Base-by-base conservation (phyloP, 2,888 invertebrate genomes). In the Malthinus flaveolus region DNA sequence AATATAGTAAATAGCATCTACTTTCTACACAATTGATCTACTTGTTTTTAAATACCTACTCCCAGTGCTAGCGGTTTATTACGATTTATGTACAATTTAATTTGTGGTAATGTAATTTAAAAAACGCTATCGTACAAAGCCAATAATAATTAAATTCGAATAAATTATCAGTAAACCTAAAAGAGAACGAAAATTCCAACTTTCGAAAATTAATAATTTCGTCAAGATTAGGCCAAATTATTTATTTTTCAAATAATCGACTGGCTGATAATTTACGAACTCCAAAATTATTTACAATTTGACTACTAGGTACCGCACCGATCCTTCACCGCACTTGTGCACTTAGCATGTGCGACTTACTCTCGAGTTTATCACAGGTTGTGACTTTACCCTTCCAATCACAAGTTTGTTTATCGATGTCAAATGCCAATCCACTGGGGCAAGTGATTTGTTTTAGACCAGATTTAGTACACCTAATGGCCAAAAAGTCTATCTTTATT, bases 381-480 rank as follows among this genome's bases (percentile, higher is more conserved):
- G 85, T 88, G 86, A 95, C 95, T 89, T 95, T 93, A 86, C 93
- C 93, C 88, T 94, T 95, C 95, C 95, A 95, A 88, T 95, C 94
- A 85, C 95, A 95, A 81, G 95, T 95, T 87, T 95, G 95, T 87
- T 94, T 95, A 85, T 93, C 91, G 85, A 95, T 89, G 88, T 95
- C 95, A 88, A 95, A 95, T 85, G 94, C 90, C 87, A 95, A 87
- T 85, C 95, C 95, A 81, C 93, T 92, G 81, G 95, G 95, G 85
- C 95, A 95, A 84, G 93, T 92, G 86, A 95, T 93, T 88, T 92
- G 91, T 90, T 92, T 93, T 86, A 93, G 89, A 86, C 93, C 93
- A 85, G 93, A 91, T 85, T 89, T 91, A 86, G 93, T 93, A 88
- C 93, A 93, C 89, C 90, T 90, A 86, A 81, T 83, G 82, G 81